Evolutionary conservation across 2,888 invertebrate species (phyloP).

Genomic region (Amphipoea oculea): DNA sequence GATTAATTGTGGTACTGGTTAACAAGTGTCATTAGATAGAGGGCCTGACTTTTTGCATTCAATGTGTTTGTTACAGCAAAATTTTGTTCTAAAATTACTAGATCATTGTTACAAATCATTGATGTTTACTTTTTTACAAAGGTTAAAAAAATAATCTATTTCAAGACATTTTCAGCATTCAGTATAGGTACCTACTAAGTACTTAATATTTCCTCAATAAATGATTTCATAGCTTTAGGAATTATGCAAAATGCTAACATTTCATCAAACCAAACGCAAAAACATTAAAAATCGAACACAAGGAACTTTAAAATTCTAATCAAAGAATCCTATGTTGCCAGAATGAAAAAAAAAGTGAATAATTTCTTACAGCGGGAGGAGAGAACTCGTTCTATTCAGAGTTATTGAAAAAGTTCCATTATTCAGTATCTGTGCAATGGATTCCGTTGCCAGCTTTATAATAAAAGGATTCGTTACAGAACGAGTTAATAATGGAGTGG

Average conservation of each 20-base stretch:
- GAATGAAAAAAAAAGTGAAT: constrained; percentile 69
- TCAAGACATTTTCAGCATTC: not conserved
- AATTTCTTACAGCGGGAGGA: constrained; percentile 66
- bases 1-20: no score
- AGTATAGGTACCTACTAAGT: not conserved
- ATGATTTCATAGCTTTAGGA: not conserved
- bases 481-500: constrained; percentile 65
- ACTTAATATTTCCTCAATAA: not conserved
- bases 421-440: constrained; percentile 68
- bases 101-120: not conserved
- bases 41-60: not conserved
- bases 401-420: constrained; percentile 85
- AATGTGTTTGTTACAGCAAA: not conserved
- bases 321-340: constrained; percentile 61
- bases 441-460: constrained; percentile 52
- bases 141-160: no score
- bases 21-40: no score
- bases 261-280: constrained; percentile 22
- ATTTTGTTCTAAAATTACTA: not conserved
- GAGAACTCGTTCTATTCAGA: constrained; percentile 71
- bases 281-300: constrained; percentile 59
- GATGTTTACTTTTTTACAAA: not conserved
- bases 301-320: constrained; percentile 74
- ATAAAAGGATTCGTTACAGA: constrained; percentile 64
- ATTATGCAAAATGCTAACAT: not conserved